Conservation (phyloP, 1,140 invertebrate species). For the Parapsyche elsis region DNA sequence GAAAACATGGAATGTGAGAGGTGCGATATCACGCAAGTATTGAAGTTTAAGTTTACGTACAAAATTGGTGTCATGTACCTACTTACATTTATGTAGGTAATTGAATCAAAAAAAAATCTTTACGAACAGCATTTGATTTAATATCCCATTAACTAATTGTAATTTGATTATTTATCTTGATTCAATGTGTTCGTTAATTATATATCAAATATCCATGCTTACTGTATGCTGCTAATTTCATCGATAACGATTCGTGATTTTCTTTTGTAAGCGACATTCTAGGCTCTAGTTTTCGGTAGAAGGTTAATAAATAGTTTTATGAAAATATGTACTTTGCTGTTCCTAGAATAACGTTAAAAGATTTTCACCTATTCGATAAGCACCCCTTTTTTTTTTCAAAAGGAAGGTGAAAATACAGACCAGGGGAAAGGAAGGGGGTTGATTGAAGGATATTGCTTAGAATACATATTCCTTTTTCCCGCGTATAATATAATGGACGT, state of each 20-base stretch:
- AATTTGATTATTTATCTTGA: no score
- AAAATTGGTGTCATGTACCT: no score
- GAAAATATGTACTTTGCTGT: not conserved
- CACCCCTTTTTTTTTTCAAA: not conserved
- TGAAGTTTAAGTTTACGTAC: conserved; percentile 33
- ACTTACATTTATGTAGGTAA: no score
- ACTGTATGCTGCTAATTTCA: no score
- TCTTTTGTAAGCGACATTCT: no score
- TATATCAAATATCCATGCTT: no score
- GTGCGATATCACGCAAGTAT: conserved; percentile 41
- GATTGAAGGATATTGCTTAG: conserved; percentile 46
- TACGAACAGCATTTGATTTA: no score
- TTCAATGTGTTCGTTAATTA: no score
- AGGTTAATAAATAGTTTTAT: not conserved
- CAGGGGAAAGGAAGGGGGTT: conserved; percentile 24
- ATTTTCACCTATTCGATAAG: not conserved
- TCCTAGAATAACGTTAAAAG: not conserved
- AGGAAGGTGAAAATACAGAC: not conserved
- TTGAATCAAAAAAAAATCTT: no score
- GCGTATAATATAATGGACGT: conserved; percentile 40
- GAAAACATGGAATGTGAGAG: conserved; percentile 7
- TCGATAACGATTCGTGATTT: no score
- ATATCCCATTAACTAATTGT: no score
- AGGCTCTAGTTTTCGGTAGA: no score
- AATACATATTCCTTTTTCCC: conserved; percentile 37